phyloP scores from a whole-genome alignment of 2,113 vertebrate genomes.

The Taurulus bubalis region DNA sequence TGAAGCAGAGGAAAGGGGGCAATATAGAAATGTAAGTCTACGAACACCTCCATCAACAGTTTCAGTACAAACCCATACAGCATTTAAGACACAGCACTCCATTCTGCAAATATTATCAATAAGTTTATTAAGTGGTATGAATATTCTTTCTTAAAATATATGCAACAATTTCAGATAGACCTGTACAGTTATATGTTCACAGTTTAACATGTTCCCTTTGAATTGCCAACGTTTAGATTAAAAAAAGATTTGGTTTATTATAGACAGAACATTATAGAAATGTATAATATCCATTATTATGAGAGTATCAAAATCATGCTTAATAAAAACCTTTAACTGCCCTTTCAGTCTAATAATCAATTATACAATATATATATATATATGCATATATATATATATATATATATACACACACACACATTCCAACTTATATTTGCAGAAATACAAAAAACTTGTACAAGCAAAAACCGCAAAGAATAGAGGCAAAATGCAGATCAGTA shows the following conservation, averaged over 20 bases:
- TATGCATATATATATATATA: neutral
- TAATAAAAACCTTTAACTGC: conserved; percentile 89
- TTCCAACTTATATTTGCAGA: conserved; percentile 77
- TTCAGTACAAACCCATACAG: neutral
- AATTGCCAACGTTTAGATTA: conserved; percentile 87
- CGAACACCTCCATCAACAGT: neutral
- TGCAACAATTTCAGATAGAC: conserved; percentile 84
- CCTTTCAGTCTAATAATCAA: conserved; percentile 89
- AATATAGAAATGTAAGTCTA: neutral
- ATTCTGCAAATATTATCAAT: conserved; percentile 73
- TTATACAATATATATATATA: conserved; percentile 82
- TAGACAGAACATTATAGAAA: conserved; percentile 91
- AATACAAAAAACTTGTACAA: conserved; percentile 73
- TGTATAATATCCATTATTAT: conserved; percentile 83
- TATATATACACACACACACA: neutral
- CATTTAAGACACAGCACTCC: conserved; percentile 24
- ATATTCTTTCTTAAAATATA: conserved; percentile 87
- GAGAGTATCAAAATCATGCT: conserved; percentile 85
- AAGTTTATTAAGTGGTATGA: conserved; percentile 90
- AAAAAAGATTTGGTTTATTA: conserved; percentile 84
- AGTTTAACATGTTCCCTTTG: conserved; percentile 94
- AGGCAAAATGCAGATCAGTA: conserved; percentile 62
- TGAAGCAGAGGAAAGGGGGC: neutral
- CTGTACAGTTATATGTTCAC: conserved; percentile 95
- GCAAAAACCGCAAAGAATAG: conserved; percentile 55